A percentile compares a stretch with the other conserved stretches of the same genome.
These are phyloP conservation scores for Dicerorhinus sumatrensis DNA, from an alignment of 2,113 vertebrate genomes.

Conservation along the genomic window DNA sequence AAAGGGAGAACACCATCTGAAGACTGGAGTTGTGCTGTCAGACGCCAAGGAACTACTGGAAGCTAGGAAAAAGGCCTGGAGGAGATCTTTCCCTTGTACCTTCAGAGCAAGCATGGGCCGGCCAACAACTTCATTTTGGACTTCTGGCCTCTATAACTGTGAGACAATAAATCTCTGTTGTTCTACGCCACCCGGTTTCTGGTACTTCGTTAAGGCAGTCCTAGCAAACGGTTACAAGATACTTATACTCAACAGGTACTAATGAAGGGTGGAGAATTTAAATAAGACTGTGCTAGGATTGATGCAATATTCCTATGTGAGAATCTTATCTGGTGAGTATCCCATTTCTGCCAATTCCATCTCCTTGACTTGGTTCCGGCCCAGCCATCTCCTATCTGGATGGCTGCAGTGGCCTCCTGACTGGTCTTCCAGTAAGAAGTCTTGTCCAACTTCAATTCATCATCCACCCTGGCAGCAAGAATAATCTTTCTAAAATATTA, in stretches of 20 bases:
- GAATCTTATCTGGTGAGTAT: neutral
- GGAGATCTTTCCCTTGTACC: neutral
- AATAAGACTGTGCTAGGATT: neutral
- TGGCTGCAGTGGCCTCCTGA: neutral
- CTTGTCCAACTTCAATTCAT: neutral
- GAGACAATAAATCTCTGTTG: neutral
- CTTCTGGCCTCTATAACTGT: neutral
- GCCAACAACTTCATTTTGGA: neutral
- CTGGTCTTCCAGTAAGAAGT: neutral
- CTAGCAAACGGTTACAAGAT: neutral
- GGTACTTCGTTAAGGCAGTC: neutral
- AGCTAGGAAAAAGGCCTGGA: neutral
- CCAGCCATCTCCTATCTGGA: neutral
- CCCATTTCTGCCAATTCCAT: neutral
- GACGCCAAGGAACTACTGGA: neutral
- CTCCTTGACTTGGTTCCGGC: neutral
- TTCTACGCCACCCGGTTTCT: neutral
- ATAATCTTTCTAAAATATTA: neutral
- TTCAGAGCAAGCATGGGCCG: neutral
- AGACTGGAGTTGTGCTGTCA: neutral
- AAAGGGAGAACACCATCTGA: neutral
- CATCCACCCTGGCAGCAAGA: neutral
- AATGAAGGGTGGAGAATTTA: neutral
- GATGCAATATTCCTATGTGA: neutral
- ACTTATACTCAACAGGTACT: neutral